A percentile compares a stretch with the other conserved stretches of the same genome.
These are phyloP conservation scores for Apodemus agrarius DNA, from an alignment of 2,797 vertebrate species.

Conservation along the genomic window DNA sequence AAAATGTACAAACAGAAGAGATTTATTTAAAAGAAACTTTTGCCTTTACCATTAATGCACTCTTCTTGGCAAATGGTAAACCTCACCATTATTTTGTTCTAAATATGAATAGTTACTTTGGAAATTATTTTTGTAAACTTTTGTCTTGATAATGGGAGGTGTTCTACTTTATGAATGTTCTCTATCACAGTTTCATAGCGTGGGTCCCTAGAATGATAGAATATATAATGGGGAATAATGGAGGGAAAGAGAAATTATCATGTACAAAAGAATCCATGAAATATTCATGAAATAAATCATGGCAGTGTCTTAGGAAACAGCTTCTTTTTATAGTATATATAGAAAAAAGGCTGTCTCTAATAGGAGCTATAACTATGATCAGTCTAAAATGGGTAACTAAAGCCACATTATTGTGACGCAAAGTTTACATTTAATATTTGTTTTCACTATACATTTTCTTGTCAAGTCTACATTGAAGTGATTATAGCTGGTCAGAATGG, in stretches of 20 bases:
- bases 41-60: not conserved
- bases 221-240: not conserved
- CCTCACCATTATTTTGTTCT: not conserved
- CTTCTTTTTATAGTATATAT: not conserved
- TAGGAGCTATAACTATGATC: not conserved
- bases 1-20: not conserved
- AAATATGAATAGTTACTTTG: not conserved
- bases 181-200: not conserved
- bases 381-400: not conserved
- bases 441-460: not conserved
- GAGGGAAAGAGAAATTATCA: constrained; percentile 1
- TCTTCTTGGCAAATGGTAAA: not conserved
- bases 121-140: not conserved
- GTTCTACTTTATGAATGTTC: not conserved
- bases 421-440: not conserved
- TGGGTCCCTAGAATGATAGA: not conserved
- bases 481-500: not conserved
- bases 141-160: not conserved
- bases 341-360: not conserved
- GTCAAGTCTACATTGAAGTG: not conserved
- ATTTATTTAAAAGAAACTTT: not conserved
- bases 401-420: not conserved
- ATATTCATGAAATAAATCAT: constrained; percentile 48
- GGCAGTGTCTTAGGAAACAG: not conserved
- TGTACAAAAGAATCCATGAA: not conserved